Conservation (phyloP, 2,797 vertebrate genomes). For the Girardinus metallicus region DNA sequence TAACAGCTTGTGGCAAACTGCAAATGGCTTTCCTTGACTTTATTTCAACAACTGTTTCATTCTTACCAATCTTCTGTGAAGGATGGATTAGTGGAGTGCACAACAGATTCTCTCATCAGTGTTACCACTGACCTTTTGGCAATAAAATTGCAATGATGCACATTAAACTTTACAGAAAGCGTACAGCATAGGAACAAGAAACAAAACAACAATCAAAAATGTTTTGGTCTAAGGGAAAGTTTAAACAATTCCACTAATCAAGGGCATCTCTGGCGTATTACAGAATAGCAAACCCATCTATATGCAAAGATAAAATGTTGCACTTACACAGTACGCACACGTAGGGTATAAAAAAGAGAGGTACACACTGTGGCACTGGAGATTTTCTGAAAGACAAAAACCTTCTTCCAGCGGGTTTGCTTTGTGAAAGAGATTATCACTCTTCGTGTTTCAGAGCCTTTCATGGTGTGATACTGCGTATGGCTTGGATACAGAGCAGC, state of each 20-base stretch:
- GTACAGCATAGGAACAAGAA: neutral
- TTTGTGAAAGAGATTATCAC: conserved; percentile 61
- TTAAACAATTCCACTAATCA: neutral
- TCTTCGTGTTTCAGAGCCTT: conserved; percentile 54
- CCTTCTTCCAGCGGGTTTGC: conserved; percentile 64
- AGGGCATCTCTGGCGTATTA: neutral
- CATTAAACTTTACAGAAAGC: neutral
- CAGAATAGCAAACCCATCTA: neutral
- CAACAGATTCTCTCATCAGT: neutral
- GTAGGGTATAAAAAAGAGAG: conserved; percentile 27
- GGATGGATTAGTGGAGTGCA: neutral
- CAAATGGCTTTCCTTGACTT: neutral
- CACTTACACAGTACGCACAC: conserved; percentile 12
- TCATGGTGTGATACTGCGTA: conserved; percentile 54
- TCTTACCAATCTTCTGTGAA: neutral
- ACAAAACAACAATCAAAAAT: neutral
- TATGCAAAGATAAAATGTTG: neutral
- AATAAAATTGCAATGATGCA: neutral
- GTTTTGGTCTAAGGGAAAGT: neutral
- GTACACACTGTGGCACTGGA: conserved; percentile 26
- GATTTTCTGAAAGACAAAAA: conserved; percentile 50
- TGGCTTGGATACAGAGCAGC: conserved; percentile 53
- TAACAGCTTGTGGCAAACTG: neutral
- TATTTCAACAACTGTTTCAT: neutral
- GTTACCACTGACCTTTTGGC: neutral